Base-by-base conservation (phyloP, 2,113 vertebrate species). In the Pangasianodon hypophthalmus region DNA sequence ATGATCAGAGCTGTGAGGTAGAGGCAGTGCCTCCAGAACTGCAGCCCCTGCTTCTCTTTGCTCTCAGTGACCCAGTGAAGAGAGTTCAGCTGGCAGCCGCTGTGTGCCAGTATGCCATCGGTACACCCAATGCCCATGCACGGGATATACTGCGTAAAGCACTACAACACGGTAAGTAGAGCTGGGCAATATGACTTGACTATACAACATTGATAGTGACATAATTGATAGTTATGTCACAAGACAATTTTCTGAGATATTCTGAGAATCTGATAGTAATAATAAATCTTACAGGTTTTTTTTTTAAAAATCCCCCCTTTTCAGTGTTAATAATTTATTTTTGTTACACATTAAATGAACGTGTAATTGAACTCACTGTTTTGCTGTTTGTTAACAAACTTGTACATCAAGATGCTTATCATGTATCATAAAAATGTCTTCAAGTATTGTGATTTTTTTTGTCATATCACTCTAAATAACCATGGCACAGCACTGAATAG, bases 81-180 rank as follows among this genome's bases (percentile, higher is more conserved):
- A 85, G 58, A 80, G 90, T 92, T 86, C 93, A 91, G 87, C 79
- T 91, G 86, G 91, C 92, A 75, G 91, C 92, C 19, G 88, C 90
- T 24, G 87, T 92, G 69, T 92, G 92, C 80, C 93, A 90, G 77
- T 92, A 90, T 41, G 89, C 87, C 84, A 92, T 92, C 50, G 89
- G 91, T 56, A 87, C 32, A 37, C 87, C 93, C 62, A 90, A 90
- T 44, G 4, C 62, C 41, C 32, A 6, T 0, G 88, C 91, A 54
- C 77, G 73, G 24, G 86, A 90, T 44, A 92, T 92, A 58, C 89
- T 92, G 21, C 71, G 3, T 54, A 90, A 46, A 54, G 71, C 60
- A 8, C 26, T 93, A 41, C 58, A 88, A 11, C 62, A 91, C 90
- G 92, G 92, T 92, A 69, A 67, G 73, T 19, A 56, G 19, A 84